Base-by-base conservation (phyloP, 2,113 vertebrate genomes). In the Pampusana beccarii region DNA sequence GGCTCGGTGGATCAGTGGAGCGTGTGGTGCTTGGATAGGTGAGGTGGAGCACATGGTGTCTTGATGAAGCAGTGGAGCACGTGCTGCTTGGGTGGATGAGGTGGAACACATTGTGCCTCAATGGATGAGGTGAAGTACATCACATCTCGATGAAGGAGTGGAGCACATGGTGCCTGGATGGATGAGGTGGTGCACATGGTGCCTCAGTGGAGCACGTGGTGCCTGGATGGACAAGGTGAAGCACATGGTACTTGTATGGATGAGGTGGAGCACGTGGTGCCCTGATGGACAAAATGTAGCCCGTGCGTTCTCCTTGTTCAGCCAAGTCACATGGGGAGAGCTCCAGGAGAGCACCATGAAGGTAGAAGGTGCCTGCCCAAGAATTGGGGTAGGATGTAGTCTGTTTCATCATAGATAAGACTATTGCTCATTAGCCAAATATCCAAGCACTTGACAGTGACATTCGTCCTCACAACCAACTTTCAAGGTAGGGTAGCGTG, bases 291-390 rank as follows among this genome's bases (percentile, higher is more conserved):
- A 38, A 38, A 57, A 2, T 50, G 54, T 29, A 80, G 38, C 57
- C 25, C 29, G 2, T 18, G 1, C 7, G 2, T 66, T 61, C 26
- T 88, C 19, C 56, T 40, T 36, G 11, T 50, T 92, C 61, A 57
- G 46, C 46, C 70, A 26, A 0, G 40, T 44, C 56, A 33, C 1
- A 0, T 54, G 51, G 16, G n/a, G 36, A 28, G 57, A 75, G 25
- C 14, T 51, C 57, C 31, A 4, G 8, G 56, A 82, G 83, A 40
- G 23, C 69, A 78, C 6, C 0, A 0, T 50, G 83, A 28, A 36
- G n/a, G 17, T 62, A 38, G 75, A 74, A 13, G n/a, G 11, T 88
- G 40, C 28, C 61, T 94, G 66, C n/a, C 57, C 46, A 16, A 18
- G 36, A n/a, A 65, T 20, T 4, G 10, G 26, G 40, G 2, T 23